Percentiles rank a stretch among this genome's conserved stretches.
phyloP scores from a whole-genome alignment of 2,888 invertebrate genomes.

The Gerris lacustris region DNA sequence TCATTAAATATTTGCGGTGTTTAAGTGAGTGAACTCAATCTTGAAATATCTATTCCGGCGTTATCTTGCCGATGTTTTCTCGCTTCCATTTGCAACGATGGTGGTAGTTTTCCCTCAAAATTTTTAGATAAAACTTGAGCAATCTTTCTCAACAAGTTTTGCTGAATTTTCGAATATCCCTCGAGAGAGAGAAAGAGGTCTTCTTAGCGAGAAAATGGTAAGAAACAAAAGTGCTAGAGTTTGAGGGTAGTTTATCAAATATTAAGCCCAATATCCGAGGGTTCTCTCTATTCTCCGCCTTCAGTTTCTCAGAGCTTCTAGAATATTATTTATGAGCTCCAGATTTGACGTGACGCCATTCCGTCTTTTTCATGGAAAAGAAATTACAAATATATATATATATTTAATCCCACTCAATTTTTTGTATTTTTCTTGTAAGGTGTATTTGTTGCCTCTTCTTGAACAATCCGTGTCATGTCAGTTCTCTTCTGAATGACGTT shows the following conservation, averaged over 20 bases:
- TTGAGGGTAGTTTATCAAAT: constrained; percentile 5
- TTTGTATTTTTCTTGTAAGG: too few species aligned
- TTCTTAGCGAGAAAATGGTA: not conserved
- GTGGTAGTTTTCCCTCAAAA: too few species aligned
- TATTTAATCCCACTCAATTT: too few species aligned
- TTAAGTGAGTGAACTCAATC: too few species aligned
- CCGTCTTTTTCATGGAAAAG: not conserved
- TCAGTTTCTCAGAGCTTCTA: not conserved
- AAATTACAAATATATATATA: not conserved
- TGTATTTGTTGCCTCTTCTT: too few species aligned
- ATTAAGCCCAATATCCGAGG: not conserved
- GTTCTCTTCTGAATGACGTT: too few species aligned
- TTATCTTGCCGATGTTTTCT: too few species aligned
- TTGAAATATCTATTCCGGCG: too few species aligned
- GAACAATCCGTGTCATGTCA: too few species aligned
- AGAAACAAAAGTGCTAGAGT: not conserved
- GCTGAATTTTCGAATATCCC: not conserved
- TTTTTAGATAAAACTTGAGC: not conserved
- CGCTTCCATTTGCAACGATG: too few species aligned
- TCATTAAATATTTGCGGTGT: too few species aligned
- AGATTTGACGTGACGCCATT: constrained; percentile 5
- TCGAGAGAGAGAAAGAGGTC: not conserved
- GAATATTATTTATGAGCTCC: constrained; percentile 1
- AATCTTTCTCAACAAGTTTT: not conserved
- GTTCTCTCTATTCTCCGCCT: not conserved